Evolutionary conservation across 2,888 invertebrate genomes (phyloP).

Genomic region (Philonicus albiceps): DNA sequence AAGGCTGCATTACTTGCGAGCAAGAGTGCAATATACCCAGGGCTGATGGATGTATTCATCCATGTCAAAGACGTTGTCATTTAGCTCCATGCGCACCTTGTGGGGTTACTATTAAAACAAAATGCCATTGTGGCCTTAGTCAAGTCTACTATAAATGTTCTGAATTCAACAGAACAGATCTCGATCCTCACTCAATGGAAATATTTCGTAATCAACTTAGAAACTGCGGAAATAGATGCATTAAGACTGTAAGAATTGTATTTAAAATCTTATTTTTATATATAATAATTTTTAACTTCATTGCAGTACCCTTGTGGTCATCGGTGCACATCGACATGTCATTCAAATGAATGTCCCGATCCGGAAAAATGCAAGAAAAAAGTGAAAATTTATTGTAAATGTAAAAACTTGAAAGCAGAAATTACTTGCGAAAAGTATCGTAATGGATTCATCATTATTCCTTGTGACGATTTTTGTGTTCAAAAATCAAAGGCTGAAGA

Average conservation of each 20-base stretch:
- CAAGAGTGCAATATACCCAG: conserved; percentile 70
- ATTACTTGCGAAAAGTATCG: conserved; percentile 71
- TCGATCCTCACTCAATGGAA: conserved; percentile 60
- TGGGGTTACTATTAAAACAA: conserved; percentile 70
- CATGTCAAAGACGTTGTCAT: conserved; percentile 76
- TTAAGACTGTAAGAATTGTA: conserved; percentile 72
- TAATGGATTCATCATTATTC: conserved; percentile 58
- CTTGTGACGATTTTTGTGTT: conserved; percentile 73
- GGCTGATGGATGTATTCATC: conserved; percentile 78
- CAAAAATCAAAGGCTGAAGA: conserved; percentile 67
- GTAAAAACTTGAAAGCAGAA: conserved; percentile 79
- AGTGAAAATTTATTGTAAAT: conserved; percentile 79
- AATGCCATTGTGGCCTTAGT: conserved; percentile 85
- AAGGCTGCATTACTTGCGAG: conserved; percentile 68
- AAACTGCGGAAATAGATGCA: conserved; percentile 84
- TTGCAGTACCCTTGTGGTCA: conserved; percentile 83
- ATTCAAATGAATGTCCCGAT: conserved; percentile 74
- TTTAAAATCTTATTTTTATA: conserved; percentile 8
- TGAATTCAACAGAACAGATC: conserved; percentile 69
- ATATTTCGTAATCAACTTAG: conserved; percentile 54
- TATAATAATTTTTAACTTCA: not conserved
- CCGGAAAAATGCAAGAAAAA: conserved; percentile 78
- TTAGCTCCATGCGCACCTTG: conserved; percentile 80
- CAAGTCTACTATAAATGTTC: conserved; percentile 78
- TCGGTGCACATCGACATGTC: conserved; percentile 77